A percentile compares a stretch with the other conserved stretches of the same genome.
phyloP scores from a whole-genome alignment of 2,113 vertebrate species.

The Pelusios castaneus region DNA sequence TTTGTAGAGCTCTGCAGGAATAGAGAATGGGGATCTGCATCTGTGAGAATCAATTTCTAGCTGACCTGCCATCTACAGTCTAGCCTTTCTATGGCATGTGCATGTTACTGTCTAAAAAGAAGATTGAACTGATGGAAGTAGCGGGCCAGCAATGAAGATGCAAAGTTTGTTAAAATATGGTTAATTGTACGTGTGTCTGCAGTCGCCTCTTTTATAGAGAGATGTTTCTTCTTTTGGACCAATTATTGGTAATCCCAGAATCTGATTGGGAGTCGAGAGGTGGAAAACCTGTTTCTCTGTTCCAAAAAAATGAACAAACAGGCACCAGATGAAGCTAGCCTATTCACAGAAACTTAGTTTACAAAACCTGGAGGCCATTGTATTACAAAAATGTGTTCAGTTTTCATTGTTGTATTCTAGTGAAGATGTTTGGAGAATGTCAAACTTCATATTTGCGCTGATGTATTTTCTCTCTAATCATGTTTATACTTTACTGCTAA shows the following conservation, averaged over 20 bases:
- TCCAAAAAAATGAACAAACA: neutral
- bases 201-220: neutral
- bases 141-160: rapidly evolving
- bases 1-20: neutral
- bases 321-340: neutral
- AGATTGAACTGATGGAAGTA: neutral
- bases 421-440: neutral
- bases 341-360: neutral
- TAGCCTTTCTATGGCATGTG: no score
- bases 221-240: neutral
- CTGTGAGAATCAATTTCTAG: no score
- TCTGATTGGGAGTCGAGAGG: neutral
- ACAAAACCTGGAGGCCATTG: neutral
- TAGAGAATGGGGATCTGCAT: no score
- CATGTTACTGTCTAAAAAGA: neutral
- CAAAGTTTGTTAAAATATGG: rapidly evolving
- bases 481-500: neutral
- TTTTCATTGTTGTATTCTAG: neutral
- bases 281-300: neutral
- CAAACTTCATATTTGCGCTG: neutral
- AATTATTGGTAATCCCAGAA: neutral
- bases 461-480: neutral
- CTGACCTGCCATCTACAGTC: no score
- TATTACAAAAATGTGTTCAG: neutral
- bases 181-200: rapidly evolving